A percentile compares a stretch with the other conserved stretches of the same genome.
Evolutionary conservation across 2,888 invertebrate genomes (phyloP).

Genomic region (Mallateleia sp.): DNA sequence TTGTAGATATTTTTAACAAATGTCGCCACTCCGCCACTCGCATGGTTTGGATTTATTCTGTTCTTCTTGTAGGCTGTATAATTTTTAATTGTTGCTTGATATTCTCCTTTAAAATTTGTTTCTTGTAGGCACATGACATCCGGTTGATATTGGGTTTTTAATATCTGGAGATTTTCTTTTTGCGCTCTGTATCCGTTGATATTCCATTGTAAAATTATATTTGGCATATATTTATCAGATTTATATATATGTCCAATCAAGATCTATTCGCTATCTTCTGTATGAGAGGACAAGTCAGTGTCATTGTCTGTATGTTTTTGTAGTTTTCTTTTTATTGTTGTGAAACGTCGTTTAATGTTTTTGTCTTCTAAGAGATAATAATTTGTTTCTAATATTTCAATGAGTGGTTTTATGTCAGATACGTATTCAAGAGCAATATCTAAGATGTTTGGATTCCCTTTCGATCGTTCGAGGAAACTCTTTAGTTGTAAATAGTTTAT

Average conservation of each 20-base stretch:
- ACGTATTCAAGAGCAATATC: conserved; percentile 11
- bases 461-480: conserved; percentile 16
- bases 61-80: conserved; percentile 40
- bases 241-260: background rate
- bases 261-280: background rate
- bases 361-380: background rate
- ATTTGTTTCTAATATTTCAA: conserved; percentile 18
- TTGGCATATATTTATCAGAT: background rate
- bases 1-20: conserved; percentile 54
- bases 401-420: background rate
- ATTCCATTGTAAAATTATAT: conserved; percentile 55
- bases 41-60: conserved; percentile 26
- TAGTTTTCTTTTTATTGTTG: conserved; percentile 33
- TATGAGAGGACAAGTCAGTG: too few species aligned
- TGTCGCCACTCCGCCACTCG: conserved; percentile 74
- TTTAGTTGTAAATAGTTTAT: conserved; percentile 22
- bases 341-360: conserved; percentile 27
- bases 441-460: background rate
- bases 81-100: conserved; percentile 4
- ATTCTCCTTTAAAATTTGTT: conserved; percentile 57
- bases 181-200: conserved; percentile 31
- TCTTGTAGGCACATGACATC: conserved; percentile 48
- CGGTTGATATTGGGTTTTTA: conserved; percentile 9
- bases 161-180: conserved; percentile 41
- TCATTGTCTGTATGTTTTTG: too few species aligned